Conservation (phyloP, 2,888 invertebrate genomes). For the Holacanthella duospinosa region DNA sequence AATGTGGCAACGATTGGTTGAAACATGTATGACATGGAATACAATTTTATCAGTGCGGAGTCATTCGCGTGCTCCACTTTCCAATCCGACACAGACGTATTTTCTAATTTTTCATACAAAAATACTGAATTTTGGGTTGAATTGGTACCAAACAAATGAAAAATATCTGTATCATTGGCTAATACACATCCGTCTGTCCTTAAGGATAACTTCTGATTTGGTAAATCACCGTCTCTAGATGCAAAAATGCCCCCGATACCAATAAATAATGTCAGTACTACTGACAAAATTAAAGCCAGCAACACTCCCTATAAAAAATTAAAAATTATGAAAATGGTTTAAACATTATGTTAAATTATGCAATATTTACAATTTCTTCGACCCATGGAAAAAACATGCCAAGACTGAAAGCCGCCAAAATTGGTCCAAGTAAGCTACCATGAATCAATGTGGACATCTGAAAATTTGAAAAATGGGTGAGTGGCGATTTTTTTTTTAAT, state of each 20-base stretch:
- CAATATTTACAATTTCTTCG: slow-evolving; percentile 60
- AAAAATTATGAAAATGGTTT: too few species aligned
- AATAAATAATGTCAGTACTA: not conserved
- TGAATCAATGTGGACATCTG: not conserved
- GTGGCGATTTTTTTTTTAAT: too few species aligned
- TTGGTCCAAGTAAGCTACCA: slow-evolving; percentile 50
- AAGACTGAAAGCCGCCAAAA: slow-evolving; percentile 70
- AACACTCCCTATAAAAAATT: not conserved
- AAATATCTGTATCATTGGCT: too few species aligned
- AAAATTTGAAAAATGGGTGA: too few species aligned
- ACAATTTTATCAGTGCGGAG: not conserved
- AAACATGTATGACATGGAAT: not conserved
- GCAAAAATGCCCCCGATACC: not conserved
- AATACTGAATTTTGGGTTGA: too few species aligned
- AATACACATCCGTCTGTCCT: too few species aligned
- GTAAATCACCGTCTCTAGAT: not conserved
- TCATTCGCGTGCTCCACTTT: not conserved
- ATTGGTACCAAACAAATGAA: too few species aligned
- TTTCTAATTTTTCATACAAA: too few species aligned
- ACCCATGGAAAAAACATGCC: slow-evolving; percentile 82
- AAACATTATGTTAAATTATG: too few species aligned
- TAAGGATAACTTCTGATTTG: too few species aligned
- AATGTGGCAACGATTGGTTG: not conserved
- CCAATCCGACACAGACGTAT: too few species aligned
- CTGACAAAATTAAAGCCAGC: not conserved